These are phyloP conservation scores for Bubo blakistoni DNA, from an alignment of 2,113 vertebrate genomes.

Conservation along the genomic window DNA sequence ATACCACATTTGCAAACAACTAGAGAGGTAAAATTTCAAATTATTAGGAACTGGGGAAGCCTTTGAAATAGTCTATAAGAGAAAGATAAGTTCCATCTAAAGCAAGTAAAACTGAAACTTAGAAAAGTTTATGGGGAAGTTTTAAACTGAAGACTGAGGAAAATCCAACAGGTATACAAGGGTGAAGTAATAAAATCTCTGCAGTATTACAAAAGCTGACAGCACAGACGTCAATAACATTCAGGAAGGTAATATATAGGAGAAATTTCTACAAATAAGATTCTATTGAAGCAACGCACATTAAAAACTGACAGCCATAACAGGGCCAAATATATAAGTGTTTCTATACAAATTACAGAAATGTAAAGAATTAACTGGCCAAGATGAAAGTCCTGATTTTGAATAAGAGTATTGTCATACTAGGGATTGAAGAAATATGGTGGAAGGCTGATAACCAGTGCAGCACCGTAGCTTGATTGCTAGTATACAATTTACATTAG, in stretches of 20 bases:
- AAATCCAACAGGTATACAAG: not conserved
- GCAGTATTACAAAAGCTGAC: not conserved
- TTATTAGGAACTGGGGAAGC: not conserved
- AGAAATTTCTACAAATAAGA: not conserved
- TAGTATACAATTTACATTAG: not conserved
- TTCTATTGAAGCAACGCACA: not conserved
- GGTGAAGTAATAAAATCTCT: not conserved
- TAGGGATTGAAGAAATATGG: not conserved
- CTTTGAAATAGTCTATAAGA: not conserved
- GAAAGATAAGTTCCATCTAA: not conserved
- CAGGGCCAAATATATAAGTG: not conserved
- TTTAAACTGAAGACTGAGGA: not conserved
- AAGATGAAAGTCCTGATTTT: not conserved
- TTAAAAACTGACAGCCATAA: not conserved
- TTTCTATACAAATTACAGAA: not conserved
- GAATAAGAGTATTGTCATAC: not conserved
- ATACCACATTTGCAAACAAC: not conserved
- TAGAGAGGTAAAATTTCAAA: not conserved
- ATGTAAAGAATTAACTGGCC: not conserved
- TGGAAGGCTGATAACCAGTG: not conserved
- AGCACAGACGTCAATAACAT: not conserved
- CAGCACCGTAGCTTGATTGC: not conserved
- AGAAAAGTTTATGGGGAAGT: not conserved
- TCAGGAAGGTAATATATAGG: not conserved
- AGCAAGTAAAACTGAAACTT: not conserved